A percentile compares a stretch with the other conserved stretches of the same genome.
phyloP scores from a whole-genome alignment of 2,888 invertebrate genomes.

The Pterostichus niger region DNA sequence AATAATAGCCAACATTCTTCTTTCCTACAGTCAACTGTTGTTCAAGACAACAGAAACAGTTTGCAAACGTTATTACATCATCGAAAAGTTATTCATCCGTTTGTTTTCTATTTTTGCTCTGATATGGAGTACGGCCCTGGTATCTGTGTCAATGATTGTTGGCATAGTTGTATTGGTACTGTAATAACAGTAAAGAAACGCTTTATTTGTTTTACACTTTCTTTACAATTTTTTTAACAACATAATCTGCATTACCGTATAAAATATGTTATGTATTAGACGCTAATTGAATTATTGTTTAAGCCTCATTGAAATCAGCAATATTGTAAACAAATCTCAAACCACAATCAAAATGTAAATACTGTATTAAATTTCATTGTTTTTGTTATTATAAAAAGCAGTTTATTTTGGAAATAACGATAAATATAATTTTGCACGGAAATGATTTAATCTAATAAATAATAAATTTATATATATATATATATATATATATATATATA shows the following conservation, averaged over 20 bases:
- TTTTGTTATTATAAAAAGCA: too few relatives aligned
- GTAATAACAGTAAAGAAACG: slow-evolving; percentile 14
- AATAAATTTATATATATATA: too few relatives aligned
- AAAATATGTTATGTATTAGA: slow-evolving; percentile 9
- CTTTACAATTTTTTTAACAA: slow-evolving; percentile 1
- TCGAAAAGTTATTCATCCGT: slow-evolving; percentile 40
- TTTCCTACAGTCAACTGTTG: slow-evolving; percentile 20
- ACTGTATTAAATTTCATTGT: too few relatives aligned
- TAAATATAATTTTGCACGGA: too few relatives aligned
- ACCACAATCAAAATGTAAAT: too few relatives aligned
- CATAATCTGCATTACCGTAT: neutral
- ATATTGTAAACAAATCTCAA: too few relatives aligned
- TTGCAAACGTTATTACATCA: slow-evolving; percentile 33
- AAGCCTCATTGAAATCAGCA: too few relatives aligned
- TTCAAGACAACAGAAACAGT: neutral
- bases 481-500: too few relatives aligned
- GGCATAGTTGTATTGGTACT: neutral
- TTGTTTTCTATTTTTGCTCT: slow-evolving; percentile 42
- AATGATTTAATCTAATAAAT: too few relatives aligned
- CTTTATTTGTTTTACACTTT: slow-evolving; percentile 19
- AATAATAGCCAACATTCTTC: slow-evolving; percentile 11
- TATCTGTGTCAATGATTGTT: slow-evolving; percentile 36
- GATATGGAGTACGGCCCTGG: slow-evolving; percentile 16
- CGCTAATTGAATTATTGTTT: neutral
- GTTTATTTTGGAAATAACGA: too few relatives aligned